phyloP scores from a whole-genome alignment of 2,888 invertebrate species.

The Dermolepida albohirtum region DNA sequence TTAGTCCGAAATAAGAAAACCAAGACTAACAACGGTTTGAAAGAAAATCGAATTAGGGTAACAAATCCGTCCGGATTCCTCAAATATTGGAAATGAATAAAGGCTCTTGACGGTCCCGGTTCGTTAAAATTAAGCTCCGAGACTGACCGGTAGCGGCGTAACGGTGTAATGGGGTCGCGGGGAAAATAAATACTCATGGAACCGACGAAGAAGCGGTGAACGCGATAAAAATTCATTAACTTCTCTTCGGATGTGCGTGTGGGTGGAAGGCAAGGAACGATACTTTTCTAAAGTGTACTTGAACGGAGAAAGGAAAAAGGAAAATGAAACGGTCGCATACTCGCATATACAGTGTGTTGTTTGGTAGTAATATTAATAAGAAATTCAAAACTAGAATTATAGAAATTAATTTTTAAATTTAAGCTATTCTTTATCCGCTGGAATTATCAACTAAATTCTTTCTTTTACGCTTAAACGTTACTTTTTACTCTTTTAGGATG shows the following conservation, averaged over 20 bases:
- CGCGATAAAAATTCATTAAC: slow-evolving; percentile 30
- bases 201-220: slow-evolving; percentile 5
- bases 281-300: slow-evolving; percentile 10
- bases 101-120: slow-evolving; percentile 2
- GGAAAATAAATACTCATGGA: slow-evolving; percentile 7
- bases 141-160: slow-evolving; percentile 16
- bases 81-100: slow-evolving; percentile 7
- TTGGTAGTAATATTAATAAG: no score
- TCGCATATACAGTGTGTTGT: no score
- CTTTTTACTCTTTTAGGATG: no score
- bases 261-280: neutral
- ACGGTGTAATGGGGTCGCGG: neutral
- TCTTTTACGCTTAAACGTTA: no score
- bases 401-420: no score
- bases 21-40: neutral
- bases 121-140: slow-evolving; percentile 20
- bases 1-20: no score
- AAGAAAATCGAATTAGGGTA: slow-evolving; percentile 25
- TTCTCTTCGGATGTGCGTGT: slow-evolving; percentile 11
- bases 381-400: no score
- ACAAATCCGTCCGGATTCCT: slow-evolving; percentile 12
- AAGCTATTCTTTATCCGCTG: no score
- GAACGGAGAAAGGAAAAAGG: neutral
- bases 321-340: no score
- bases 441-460: no score